Conservation (phyloP, 1,140 invertebrate genomes). For the Bombus terrestris region DNA sequence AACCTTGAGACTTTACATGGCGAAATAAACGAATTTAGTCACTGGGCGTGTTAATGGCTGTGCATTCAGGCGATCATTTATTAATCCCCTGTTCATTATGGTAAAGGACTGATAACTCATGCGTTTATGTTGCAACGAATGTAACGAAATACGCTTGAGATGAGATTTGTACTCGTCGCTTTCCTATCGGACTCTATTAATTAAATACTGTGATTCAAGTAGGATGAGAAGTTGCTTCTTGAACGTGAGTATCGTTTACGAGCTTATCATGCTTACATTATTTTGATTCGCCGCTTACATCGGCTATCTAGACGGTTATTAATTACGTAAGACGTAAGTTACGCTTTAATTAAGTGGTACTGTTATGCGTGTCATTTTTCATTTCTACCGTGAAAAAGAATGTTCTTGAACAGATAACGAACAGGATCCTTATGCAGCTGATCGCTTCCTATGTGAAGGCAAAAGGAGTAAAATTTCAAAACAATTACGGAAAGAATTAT, state of each 20-base stretch:
- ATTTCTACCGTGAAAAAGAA: not conserved
- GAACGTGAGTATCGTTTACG: not conserved
- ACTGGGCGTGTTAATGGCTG: not conserved
- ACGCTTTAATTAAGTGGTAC: slow-evolving; percentile 8
- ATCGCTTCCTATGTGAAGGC: not conserved
- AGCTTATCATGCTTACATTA: not conserved
- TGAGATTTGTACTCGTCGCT: not conserved
- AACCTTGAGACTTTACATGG: too few species aligned
- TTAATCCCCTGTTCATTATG: not conserved
- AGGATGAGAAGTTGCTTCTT: not conserved
- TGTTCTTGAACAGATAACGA: not conserved
- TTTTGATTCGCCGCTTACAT: not conserved
- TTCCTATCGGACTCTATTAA: not conserved
- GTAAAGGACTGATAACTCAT: not conserved
- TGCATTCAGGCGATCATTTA: not conserved
- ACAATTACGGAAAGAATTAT: not conserved
- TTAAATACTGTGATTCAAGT: not conserved
- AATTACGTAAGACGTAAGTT: not conserved
- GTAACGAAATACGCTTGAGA: not conserved
- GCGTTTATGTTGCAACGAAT: not conserved
- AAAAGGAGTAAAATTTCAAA: not conserved
- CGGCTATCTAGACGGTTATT: not conserved
- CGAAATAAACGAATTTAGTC: not conserved
- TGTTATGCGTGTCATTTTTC: not conserved
- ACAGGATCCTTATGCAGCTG: not conserved